These are phyloP conservation scores for Falco rusticolus DNA, from an alignment of 2,797 vertebrate genomes.

Conservation along the genomic window DNA sequence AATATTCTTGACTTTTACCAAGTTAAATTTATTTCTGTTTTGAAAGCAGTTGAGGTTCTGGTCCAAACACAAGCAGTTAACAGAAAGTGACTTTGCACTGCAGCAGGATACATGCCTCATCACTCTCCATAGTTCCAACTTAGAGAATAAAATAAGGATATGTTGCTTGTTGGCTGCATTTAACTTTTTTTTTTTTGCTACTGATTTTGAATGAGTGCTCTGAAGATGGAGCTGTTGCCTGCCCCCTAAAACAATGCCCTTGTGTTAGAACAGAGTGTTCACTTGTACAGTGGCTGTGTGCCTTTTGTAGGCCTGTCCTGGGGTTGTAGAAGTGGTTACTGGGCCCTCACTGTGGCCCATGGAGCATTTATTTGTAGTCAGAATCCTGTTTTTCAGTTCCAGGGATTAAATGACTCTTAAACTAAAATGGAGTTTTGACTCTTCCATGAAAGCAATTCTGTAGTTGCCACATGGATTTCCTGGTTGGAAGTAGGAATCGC, in stretches of 20 bases:
- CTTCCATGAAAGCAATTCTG: neutral
- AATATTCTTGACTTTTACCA: neutral
- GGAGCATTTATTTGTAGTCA: neutral
- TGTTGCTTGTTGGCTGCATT: neutral
- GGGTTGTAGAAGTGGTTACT: no score
- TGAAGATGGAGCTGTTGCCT: neutral
- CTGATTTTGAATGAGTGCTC: neutral
- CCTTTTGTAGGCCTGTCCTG: neutral
- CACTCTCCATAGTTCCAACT: neutral
- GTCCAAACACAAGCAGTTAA: neutral
- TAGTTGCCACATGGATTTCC: neutral
- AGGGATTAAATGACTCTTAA: neutral
- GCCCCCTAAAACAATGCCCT: neutral
- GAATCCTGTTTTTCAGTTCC: neutral
- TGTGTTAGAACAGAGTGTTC: neutral
- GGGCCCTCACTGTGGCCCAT: no score
- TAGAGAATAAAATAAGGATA: neutral
- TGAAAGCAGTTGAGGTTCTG: neutral
- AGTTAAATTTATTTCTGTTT: neutral
- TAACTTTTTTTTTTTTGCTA: neutral
- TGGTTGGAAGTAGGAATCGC: neutral
- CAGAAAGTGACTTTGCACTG: neutral
- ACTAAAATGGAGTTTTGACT: neutral
- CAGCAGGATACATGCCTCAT: neutral
- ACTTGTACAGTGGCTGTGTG: rapidly evolving